Evolutionary conservation across 1,140 invertebrate genomes (phyloP), one percentile per base, ranked within the genome.

Genomic region (Temnothorax nylanderi): DNA sequence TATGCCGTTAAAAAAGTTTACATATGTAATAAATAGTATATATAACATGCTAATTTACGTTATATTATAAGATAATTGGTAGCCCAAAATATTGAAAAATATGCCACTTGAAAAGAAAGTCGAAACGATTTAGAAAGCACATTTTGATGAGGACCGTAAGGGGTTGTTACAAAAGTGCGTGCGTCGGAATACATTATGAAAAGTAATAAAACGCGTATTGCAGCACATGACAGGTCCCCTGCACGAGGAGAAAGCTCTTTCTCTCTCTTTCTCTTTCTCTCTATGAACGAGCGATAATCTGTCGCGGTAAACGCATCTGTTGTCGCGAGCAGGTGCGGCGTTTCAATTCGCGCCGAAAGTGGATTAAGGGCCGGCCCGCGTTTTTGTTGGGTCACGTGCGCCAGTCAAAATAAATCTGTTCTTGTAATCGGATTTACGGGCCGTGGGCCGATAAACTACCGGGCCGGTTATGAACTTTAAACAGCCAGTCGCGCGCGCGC

Each of bases 381-480:
- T 93, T 95, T 95, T 95, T 94, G 94, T 95, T 93, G 80, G 92
- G 92, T 95, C 94, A 95, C 94, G 94, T 95, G 94, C 94, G 92
- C 51, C 90, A 88, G 92, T 94, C 92, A 94, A 93, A 95, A 94
- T 94, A 94, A 93, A 94, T 95, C 93, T 93, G 74, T 90, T 85
- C 86, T 58, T 85, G 85, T 93, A 93, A 94, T 93, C 92, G 89
- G 93, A 94, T 94, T 93, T 88, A 71, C 75, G 54, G 72, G 34
- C 34, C 69, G 56, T 62, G 49, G 49, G 51, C 67, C 67, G 77
- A 82, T 88, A 71, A 86, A 86, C 87, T 67, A 56, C 44, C 69
- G 69, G 6, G 16, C 56, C 51, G 85, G 60, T 89, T 89, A 90
- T 90, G 80, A 90, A 90, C 85, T 89, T 87, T 74, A 88, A 88